A percentile compares a stretch with the other conserved stretches of the same genome.
Evolutionary conservation across 2,888 invertebrate species (phyloP).

Genomic region (Cephonodes hylas): DNA sequence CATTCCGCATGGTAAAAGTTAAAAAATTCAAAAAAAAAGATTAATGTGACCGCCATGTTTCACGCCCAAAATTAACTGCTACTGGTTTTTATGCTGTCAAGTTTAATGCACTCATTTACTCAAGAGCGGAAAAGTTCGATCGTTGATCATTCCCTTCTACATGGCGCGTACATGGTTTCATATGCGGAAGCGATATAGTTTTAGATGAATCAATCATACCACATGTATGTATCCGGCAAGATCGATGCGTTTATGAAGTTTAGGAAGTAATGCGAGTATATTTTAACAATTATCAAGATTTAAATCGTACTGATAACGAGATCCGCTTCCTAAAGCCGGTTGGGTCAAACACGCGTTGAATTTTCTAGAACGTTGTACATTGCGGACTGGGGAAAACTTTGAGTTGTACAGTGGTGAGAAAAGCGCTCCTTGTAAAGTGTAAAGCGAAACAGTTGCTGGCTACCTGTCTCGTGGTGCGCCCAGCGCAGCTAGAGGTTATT

Average conservation of each 20-base stretch:
- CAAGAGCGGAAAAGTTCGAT: not conserved
- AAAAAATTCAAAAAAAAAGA: not conserved
- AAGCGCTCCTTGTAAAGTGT: constrained; percentile 33
- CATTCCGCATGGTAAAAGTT: not conserved
- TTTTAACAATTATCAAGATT: constrained; percentile 54
- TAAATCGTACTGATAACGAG: constrained; percentile 57
- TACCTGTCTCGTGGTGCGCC: constrained; percentile 53
- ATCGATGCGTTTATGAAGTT: constrained; percentile 58
- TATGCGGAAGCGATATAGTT: constrained; percentile 64
- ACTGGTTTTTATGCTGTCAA: not conserved
- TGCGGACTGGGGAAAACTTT: constrained; percentile 26
- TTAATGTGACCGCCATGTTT: not conserved
- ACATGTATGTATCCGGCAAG: constrained; percentile 65
- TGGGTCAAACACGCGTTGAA: constrained; percentile 25
- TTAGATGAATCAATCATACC: constrained; percentile 61
- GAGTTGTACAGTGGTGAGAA: not conserved
- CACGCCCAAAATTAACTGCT: not conserved
- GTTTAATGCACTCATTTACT: not conserved
- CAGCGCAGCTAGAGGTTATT: constrained; percentile 69
- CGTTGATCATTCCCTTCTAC: not conserved
- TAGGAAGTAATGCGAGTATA: constrained; percentile 59
- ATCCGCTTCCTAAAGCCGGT: constrained; percentile 67
- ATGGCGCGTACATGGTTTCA: constrained; percentile 50
- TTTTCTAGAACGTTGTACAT: constrained; percentile 43
- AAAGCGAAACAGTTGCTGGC: constrained; percentile 39